phyloP scores from a whole-genome alignment of 2,113 vertebrate genomes.

The Solea senegalensis region DNA sequence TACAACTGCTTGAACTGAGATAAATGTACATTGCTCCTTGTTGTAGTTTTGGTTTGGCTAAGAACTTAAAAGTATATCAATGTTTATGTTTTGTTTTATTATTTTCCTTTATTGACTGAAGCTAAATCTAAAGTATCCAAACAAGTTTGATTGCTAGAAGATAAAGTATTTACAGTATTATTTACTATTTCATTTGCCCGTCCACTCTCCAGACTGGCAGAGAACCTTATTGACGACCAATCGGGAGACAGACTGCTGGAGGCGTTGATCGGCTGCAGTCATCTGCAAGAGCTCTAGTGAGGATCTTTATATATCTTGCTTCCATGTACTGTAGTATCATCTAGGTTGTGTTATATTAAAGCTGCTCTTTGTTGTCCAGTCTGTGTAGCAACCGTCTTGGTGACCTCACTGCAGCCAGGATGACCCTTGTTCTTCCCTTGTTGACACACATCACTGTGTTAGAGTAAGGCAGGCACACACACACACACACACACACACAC shows the following conservation, averaged over 20 bases:
- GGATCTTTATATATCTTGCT: slow-evolving; percentile 18
- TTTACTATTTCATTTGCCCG: neutral
- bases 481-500: slow-evolving; percentile 10
- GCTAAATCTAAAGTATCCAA: no score
- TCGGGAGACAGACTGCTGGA: slow-evolving; percentile 80
- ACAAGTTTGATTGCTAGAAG: no score
- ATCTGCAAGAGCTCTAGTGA: slow-evolving; percentile 87
- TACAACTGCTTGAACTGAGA: no score
- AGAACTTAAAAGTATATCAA: no score
- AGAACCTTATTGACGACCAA: slow-evolving; percentile 75
- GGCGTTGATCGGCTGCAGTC: slow-evolving; percentile 75
- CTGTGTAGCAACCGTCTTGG: slow-evolving; percentile 82
- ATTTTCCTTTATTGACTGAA: no score
- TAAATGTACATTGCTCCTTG: no score
- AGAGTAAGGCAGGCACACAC: slow-evolving; percentile 86
- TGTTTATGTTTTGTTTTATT: no score
- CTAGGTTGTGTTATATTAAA: no score
- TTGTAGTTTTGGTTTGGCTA: no score
- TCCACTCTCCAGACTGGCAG: slow-evolving; percentile 80
- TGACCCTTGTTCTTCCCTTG: slow-evolving; percentile 78
- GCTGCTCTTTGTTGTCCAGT: slow-evolving; percentile 67
- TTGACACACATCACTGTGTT: slow-evolving; percentile 77
- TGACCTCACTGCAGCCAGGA: slow-evolving; percentile 70
- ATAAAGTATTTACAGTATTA: no score
- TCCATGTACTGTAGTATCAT: neutral